Base-by-base conservation (phyloP, 2,113 vertebrate species). In the Cromileptes altivelis region DNA sequence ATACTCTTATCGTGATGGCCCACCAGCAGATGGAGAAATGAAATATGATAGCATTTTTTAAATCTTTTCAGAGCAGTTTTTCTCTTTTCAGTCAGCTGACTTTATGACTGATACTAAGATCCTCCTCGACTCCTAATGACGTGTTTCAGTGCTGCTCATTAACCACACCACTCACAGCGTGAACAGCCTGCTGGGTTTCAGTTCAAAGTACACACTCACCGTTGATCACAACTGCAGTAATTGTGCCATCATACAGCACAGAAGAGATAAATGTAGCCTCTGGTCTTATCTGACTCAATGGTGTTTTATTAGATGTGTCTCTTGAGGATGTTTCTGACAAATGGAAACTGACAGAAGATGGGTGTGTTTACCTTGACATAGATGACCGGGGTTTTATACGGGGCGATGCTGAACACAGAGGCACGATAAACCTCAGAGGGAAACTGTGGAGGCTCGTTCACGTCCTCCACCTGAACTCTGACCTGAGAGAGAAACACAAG, bases 391-490 rank as follows among this genome's bases (percentile, higher is more conserved):
- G 91, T 93, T 85, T 90, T 96, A 82, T 94, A 96, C 0, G 93
- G 94, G 3, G 93, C 90, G 0, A 94, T 88, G 88, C 63, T 96
- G 23, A 95, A 91, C 33, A 96, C 27, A 1, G 90, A 90, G 23
- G 89, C 94, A 0, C 80, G 42, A 70, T 96, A 96, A 10, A 7
- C 13, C 0, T 75, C 5, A 1, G 0, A 15, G 70, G 64, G 15
- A 81, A 97, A 97, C 13, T 10, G 10, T 0, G 96, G 96, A 21
- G 84, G 2, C 77, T 97, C 96, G 0, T 96, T 96, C 37, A 95
- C 91, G 0, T 95, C 84, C 70, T 90, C 53, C 70, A 95, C 94
- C 81, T 91, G 82, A 75, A 95, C 80, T 9, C 74, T 83, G 65
- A 93, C 92, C 95, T 95, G 72, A 73, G 52, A 71, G 37, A 56